Evolutionary conservation across 2,888 invertebrate genomes (phyloP).

Genomic region (Lochmaea capreae): DNA sequence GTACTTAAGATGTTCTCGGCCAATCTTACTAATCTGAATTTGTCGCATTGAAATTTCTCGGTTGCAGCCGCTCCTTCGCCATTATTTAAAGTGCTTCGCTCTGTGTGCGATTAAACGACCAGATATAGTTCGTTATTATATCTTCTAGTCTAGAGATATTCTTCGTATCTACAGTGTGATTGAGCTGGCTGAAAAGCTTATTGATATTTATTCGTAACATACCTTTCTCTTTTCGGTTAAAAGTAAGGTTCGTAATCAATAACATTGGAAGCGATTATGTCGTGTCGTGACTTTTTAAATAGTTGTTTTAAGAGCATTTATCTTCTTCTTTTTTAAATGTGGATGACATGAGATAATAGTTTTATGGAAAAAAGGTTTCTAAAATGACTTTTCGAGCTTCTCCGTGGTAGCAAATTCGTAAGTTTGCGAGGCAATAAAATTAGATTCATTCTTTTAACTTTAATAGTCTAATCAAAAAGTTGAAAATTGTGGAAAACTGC

Average conservation of each 20-base stretch:
- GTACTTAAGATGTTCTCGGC: conserved; percentile 20
- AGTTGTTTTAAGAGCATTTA: neutral
- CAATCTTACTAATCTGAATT: conserved; percentile 28
- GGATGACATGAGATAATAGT: neutral
- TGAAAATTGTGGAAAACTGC: too few species aligned
- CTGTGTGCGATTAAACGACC: conserved; percentile 9
- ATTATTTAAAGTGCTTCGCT: conserved; percentile 23
- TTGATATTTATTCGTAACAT: neutral
- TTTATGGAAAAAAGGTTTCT: neutral
- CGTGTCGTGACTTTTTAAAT: neutral
- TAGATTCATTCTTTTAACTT: too few species aligned
- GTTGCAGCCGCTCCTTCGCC: conserved; percentile 27
- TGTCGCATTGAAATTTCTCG: conserved; percentile 27
- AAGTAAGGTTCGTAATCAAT: conserved; percentile 5
- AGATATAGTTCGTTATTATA: conserved; percentile 17
- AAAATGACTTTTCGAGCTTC: neutral
- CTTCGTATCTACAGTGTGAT: neutral
- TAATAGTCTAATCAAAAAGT: too few species aligned
- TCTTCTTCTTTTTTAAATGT: neutral
- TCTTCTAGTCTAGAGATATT: conserved; percentile 4
- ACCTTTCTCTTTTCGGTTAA: neutral
- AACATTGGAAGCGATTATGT: neutral
- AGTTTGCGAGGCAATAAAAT: too few species aligned
- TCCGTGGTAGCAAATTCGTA: too few species aligned
- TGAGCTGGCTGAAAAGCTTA: neutral